phyloP scores from a whole-genome alignment of 2,888 invertebrate species.

The Muscina levida region DNA sequence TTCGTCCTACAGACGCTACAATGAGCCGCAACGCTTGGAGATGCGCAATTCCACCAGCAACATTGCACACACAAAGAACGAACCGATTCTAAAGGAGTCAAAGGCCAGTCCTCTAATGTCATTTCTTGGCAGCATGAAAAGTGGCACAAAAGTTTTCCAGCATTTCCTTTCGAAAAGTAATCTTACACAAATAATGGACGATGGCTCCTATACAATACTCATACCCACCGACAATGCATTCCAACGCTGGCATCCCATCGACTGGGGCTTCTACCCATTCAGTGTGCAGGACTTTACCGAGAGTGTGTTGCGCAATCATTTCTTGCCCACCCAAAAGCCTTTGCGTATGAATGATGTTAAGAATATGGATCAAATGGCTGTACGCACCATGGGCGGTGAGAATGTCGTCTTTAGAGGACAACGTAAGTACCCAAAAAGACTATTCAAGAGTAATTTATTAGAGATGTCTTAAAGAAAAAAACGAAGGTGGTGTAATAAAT shows the following conservation, averaged over 20 bases:
- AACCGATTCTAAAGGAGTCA: conserved; percentile 78
- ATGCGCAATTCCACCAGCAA: conserved; percentile 76
- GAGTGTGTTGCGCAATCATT: conserved; percentile 83
- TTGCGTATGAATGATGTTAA: conserved; percentile 82
- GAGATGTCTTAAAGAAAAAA: background rate
- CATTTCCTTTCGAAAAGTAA: conserved; percentile 84
- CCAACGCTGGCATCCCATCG: conserved; percentile 85
- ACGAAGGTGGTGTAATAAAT: background rate
- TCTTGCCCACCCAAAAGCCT: conserved; percentile 81
- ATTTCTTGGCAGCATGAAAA: conserved; percentile 83
- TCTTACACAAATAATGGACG: conserved; percentile 82
- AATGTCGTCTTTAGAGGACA: conserved; percentile 82
- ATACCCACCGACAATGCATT: conserved; percentile 85
- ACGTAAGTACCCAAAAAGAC: conserved; percentile 80
- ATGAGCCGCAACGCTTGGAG: conserved; percentile 79
- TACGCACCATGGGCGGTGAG: conserved; percentile 83
- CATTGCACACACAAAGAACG: conserved; percentile 76
- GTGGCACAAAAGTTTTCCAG: conserved; percentile 84
- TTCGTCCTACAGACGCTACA: conserved; percentile 74
- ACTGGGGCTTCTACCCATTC: conserved; percentile 86
- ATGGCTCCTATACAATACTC: conserved; percentile 83
- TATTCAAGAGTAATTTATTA: no score
- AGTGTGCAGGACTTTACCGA: conserved; percentile 85
- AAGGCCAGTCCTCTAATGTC: conserved; percentile 79
- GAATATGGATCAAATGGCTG: conserved; percentile 80